A percentile compares a stretch with the other conserved stretches of the same genome.
Conservation (phyloP, 2,888 invertebrate genomes). For the Drosophila mercatorum region DNA sequence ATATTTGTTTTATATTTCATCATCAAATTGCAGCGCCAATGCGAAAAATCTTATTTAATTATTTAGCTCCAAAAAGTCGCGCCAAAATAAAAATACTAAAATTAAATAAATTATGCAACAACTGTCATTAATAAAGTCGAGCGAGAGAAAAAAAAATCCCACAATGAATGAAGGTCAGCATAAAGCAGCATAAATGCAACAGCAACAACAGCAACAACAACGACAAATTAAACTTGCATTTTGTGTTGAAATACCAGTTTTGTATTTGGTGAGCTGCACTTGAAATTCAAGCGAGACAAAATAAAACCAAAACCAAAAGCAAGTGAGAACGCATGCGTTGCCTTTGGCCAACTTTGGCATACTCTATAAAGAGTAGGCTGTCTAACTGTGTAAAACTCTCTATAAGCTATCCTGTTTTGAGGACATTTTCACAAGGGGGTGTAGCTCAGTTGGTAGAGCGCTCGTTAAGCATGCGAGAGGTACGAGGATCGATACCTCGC, state of each 20-base stretch:
- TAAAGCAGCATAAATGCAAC: conserved; percentile 73
- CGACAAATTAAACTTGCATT: conserved; percentile 69
- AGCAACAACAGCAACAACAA: conserved; percentile 31
- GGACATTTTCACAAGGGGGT: background rate
- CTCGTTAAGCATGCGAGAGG: conserved; percentile 8
- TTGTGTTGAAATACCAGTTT: conserved; percentile 77
- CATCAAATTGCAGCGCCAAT: conserved; percentile 44
- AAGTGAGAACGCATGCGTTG: background rate
- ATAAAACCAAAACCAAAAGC: background rate
- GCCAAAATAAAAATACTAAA: conserved; percentile 50
- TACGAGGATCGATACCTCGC: conserved; percentile 7
- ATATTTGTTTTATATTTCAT: conserved; percentile 24
- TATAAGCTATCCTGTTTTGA: background rate
- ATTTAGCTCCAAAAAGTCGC: conserved; percentile 55
- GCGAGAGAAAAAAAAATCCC: conserved; percentile 69
- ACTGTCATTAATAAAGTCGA: conserved; percentile 78
- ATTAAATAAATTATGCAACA: conserved; percentile 79
- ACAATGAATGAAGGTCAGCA: conserved; percentile 76
- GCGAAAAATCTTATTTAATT: conserved; percentile 61
- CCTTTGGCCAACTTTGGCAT: background rate
- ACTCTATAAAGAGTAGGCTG: conserved; percentile 15
- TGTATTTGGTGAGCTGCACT: conserved; percentile 77
- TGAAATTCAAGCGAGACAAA: conserved; percentile 51
- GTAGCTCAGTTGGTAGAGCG: conserved; percentile 6
- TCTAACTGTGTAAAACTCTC: background rate